Base-by-base conservation (phyloP, 2,888 invertebrate species). In the Troides helena region DNA sequence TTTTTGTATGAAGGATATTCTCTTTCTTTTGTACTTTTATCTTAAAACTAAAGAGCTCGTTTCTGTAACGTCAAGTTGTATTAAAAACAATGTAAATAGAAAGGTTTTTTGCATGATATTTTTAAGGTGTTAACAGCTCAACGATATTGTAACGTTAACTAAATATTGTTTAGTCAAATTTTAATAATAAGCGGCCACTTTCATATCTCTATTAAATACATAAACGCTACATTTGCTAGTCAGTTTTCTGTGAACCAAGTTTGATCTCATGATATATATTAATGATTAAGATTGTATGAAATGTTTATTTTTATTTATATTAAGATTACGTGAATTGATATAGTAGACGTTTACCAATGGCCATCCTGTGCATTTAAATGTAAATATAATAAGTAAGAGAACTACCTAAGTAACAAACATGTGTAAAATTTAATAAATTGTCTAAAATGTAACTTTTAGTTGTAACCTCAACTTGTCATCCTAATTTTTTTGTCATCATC, bases 401-500 rank as follows among this genome's bases (percentile, higher is more conserved):
- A 82, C 82, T 85, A 85, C 90, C 86, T 89, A 83, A 85, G 85
- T 88, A 87, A 87, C 83, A 81, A 89, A 90, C 89, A 89, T 88
- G 91, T 92, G 92, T 92, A 92, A 89, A 92, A 92, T 90, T 57
- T 82, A 92, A 90, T 92, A 92, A 92, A 92, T 88, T 89, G 87
- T 92, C 86, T 87, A 89, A 91, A 91, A 90, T 78, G 87, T 87
- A 88, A 63, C n/a, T 56, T 61, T 70, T 69, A 68, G 74, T 76
- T 81, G 77, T 75, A 74, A 79, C 74, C 72, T 50, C 0, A 2
- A 23, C 57, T 23, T 21, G 10, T 23, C 21, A n/a, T 57, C 21
- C 57, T 57, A 5, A 57, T 57, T 21, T 50, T 50, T 14, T 50
- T 18, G 14, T 18, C 18, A 50, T 50, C 14, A 50, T 50, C 14